Conservation (phyloP, 2,113 vertebrate species). For the Phylloscopus trochilus region DNA sequence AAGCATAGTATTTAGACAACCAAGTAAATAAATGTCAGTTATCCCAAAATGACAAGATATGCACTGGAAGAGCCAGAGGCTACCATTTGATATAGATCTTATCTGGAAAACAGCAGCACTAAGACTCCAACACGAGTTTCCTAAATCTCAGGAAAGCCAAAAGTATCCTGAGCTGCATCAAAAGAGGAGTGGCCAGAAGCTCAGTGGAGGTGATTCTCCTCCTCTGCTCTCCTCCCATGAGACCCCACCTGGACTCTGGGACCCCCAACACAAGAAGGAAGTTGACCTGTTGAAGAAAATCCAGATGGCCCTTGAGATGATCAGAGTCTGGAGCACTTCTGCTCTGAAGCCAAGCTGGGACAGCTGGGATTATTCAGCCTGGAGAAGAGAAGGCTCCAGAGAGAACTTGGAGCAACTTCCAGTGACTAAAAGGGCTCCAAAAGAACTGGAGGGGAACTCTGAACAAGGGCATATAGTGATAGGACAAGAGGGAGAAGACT, state of each 20-base stretch:
- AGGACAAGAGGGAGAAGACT: neutral
- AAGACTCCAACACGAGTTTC: neutral
- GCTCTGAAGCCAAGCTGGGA: neutral
- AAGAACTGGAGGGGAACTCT: neutral
- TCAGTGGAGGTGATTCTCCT: neutral
- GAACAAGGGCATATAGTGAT: no score
- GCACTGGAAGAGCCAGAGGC: neutral
- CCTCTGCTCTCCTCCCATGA: neutral
- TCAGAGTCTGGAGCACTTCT: neutral
- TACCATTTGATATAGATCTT: neutral
- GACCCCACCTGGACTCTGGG: neutral
- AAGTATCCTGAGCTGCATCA: neutral
- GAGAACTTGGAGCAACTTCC: neutral
- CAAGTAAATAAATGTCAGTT: neutral
- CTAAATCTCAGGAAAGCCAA: neutral
- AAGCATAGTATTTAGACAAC: neutral
- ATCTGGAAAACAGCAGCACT: neutral
- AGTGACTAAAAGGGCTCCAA: neutral
- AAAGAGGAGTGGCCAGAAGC: neutral
- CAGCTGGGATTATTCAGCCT: neutral
- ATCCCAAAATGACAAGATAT: neutral
- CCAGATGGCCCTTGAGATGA: neutral
- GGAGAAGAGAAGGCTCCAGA: neutral
- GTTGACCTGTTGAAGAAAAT: neutral
- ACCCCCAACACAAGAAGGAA: neutral